A percentile compares a stretch with the other conserved stretches of the same genome.
Evolutionary conservation across 2,888 invertebrate species (phyloP).

Genomic region (Norana najaformis): DNA sequence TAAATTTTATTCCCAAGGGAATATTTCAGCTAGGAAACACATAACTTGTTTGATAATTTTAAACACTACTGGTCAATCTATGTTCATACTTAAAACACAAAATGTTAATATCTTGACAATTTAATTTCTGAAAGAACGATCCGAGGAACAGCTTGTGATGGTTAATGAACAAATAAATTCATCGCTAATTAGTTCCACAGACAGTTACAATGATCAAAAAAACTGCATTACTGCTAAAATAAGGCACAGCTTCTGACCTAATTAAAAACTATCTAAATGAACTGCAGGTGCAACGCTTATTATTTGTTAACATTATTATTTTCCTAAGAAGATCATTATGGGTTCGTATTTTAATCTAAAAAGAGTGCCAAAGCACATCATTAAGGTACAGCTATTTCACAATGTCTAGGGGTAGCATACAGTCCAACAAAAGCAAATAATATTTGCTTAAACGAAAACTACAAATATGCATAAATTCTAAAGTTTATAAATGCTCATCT

Average conservation of each 20-base stretch:
- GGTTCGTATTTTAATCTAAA: too few species aligned
- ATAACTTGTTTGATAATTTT: too few species aligned
- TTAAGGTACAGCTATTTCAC: not conserved
- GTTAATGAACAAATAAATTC: slow-evolving; percentile 10
- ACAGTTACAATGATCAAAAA: too few species aligned
- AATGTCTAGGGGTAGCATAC: not conserved
- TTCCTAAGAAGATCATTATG: not conserved
- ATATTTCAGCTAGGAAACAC: too few species aligned
- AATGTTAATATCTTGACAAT: not conserved
- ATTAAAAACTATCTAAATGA: not conserved
- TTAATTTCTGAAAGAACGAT: not conserved
- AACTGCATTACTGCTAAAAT: not conserved
- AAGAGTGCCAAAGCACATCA: too few species aligned
- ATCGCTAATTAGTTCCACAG: not conserved
- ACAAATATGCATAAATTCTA: not conserved
- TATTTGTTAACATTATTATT: not conserved
- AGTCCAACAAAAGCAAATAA: not conserved
- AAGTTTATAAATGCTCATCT: not conserved
- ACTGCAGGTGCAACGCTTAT: slow-evolving; percentile 13
- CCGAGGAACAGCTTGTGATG: not conserved
- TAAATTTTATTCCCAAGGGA: too few species aligned
- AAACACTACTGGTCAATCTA: not conserved
- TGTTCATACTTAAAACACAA: not conserved
- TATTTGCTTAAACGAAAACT: not conserved
- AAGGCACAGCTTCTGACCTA: not conserved